These are phyloP conservation scores for Cirrhinus molitorella DNA, from an alignment of 2,797 vertebrate genomes.

Conservation along the genomic window DNA sequence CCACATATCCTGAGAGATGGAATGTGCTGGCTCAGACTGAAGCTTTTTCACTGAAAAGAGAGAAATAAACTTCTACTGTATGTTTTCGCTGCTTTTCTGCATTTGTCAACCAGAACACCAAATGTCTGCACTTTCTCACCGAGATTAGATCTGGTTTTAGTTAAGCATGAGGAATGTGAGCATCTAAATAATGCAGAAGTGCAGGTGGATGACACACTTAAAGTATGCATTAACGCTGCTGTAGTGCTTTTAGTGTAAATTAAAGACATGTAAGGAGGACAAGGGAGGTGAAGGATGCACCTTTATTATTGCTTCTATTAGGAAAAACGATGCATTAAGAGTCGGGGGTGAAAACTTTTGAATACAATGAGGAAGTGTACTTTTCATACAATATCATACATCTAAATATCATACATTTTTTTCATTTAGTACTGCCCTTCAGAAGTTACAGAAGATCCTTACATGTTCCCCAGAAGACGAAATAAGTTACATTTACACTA, in stretches of 20 bases:
- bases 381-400: too few species aligned
- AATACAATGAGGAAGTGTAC: too few species aligned
- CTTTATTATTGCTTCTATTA: neutral
- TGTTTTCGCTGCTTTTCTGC: constrained; percentile 53
- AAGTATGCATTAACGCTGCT: constrained; percentile 56
- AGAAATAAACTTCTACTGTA: constrained; percentile 56
- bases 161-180: constrained; percentile 19
- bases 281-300: neutral
- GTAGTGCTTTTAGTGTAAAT: constrained; percentile 9
- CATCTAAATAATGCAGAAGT: constrained; percentile 65
- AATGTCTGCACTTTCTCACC: constrained; percentile 51
- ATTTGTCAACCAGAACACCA: constrained; percentile 51
- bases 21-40: constrained; percentile 43
- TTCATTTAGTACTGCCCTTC: too few species aligned
- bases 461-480: too few species aligned
- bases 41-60: constrained; percentile 27
- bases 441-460: too few species aligned
- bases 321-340: too few species aligned
- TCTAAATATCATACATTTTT: too few species aligned
- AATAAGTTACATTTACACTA: too few species aligned
- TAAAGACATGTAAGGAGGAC: neutral
- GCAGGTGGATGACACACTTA: constrained; percentile 57
- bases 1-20: constrained; percentile 38
- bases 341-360: too few species aligned
- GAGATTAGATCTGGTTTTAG: constrained; percentile 24